Evolutionary conservation across 2,888 invertebrate genomes (phyloP).

Genomic region (Lasioglossum oenotherae): DNA sequence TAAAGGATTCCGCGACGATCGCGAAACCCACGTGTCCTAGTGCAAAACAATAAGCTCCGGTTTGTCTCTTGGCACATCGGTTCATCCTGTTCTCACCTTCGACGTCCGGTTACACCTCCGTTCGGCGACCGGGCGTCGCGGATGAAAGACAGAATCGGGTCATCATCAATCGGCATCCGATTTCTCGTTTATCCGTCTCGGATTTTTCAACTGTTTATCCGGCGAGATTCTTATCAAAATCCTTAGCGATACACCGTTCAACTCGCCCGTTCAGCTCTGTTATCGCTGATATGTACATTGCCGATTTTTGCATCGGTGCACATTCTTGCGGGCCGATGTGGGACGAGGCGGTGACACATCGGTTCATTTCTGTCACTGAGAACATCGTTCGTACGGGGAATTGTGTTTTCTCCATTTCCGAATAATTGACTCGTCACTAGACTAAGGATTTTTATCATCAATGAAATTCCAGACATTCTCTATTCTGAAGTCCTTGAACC

Average conservation of each 20-base stretch:
- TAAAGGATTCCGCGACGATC: constrained; percentile 41
- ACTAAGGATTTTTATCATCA: background rate
- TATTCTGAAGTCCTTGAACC: background rate
- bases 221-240: background rate
- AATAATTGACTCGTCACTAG: background rate
- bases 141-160: constrained; percentile 3
- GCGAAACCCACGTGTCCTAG: constrained; percentile 23
- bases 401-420: background rate
- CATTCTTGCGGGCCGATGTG: background rate
- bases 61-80: constrained; percentile 25
- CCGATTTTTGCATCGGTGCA: background rate
- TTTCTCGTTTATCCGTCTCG: background rate
- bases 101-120: background rate
- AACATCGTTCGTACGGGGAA: background rate
- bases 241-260: background rate
- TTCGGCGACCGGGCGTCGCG: background rate
- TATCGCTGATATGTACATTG: background rate
- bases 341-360: background rate
- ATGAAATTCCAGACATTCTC: background rate
- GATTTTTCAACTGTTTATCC: background rate
- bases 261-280: background rate
- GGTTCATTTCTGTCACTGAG: background rate
- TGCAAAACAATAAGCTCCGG: constrained; percentile 3
- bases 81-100: constrained; percentile 11
- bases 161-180: background rate